Evolutionary conservation across 2,797 vertebrate genomes (phyloP).

Genomic region (Argentina silus): DNA sequence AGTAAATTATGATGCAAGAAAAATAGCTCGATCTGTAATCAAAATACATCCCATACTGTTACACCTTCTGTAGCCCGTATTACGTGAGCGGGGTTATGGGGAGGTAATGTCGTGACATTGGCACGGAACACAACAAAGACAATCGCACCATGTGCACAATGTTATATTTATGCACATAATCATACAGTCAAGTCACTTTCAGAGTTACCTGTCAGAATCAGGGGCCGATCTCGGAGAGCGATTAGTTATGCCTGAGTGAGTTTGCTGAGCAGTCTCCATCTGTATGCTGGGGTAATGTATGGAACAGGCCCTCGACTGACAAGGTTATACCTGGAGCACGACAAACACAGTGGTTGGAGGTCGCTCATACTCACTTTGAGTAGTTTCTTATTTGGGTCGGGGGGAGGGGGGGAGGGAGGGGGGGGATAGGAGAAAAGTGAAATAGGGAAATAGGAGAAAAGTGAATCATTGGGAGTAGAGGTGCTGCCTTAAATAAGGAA

Average conservation of each 20-base stretch:
- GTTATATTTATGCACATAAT: conserved; percentile 80
- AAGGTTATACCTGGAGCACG: conserved; percentile 76
- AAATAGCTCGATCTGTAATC: too few species aligned
- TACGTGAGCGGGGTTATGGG: conserved; percentile 39
- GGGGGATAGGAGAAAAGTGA: background rate
- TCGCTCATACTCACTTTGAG: conserved; percentile 58
- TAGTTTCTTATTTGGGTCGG: conserved; percentile 15
- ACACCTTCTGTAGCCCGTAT: conserved; percentile 47
- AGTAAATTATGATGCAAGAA: too few species aligned
- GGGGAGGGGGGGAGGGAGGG: background rate
- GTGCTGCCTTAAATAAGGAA: too few species aligned
- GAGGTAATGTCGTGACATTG: conserved; percentile 60
- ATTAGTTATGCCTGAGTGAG: conserved; percentile 83
- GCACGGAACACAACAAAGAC: conserved; percentile 1
- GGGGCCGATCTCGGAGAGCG: conserved; percentile 74
- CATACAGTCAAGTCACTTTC: conserved; percentile 62
- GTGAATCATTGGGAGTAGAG: too few species aligned
- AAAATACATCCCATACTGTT: background rate
- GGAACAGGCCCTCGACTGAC: conserved; percentile 68
- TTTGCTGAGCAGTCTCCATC: conserved; percentile 77
- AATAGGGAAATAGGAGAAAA: too few species aligned
- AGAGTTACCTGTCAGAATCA: conserved; percentile 73
- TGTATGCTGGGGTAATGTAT: conserved; percentile 75
- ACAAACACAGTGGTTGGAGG: conserved; percentile 68
- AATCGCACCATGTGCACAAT: conserved; percentile 64